Evolutionary conservation across 2,888 invertebrate genomes (phyloP).

Genomic region (Sycophila texana): DNA sequence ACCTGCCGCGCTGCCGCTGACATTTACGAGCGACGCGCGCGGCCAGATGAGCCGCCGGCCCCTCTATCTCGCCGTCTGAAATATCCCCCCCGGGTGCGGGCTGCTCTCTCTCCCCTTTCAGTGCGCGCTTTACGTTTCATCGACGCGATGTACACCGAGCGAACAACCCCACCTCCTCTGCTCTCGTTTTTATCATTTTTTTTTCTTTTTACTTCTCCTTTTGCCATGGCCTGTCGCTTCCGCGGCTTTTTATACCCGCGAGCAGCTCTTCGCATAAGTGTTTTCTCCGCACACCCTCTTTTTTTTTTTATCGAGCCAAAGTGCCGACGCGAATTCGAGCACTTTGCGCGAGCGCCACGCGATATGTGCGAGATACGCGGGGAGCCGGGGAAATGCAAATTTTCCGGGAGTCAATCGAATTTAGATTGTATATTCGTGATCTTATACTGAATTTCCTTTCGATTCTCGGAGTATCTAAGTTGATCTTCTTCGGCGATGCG

Average conservation of each 20-base stretch:
- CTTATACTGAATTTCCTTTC: no score
- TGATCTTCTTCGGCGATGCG: no score
- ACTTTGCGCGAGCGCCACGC: slow-evolving; percentile 17
- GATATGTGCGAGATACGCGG: neutral
- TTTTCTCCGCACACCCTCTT: slow-evolving; percentile 8
- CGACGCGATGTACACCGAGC: slow-evolving; percentile 8
- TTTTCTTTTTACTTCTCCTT: slow-evolving; percentile 1
- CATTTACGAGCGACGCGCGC: slow-evolving; percentile 75
- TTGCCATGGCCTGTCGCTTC: slow-evolving; percentile 24
- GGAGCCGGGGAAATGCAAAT: slow-evolving; percentile 22
- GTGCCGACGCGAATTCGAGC: slow-evolving; percentile 30
- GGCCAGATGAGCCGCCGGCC: neutral
- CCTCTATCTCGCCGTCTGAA: neutral
- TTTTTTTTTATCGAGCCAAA: neutral
- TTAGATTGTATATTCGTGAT: no score
- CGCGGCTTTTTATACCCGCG: neutral
- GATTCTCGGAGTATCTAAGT: no score
- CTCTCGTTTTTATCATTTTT: neutral
- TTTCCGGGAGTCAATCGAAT: slow-evolving; percentile 2
- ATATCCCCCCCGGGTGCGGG: slow-evolving; percentile 1
- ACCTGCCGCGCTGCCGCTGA: slow-evolving; percentile 66
- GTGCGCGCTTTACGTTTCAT: slow-evolving; percentile 49
- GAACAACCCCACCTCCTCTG: neutral
- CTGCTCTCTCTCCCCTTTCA: slow-evolving; percentile 27
- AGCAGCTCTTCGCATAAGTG: slow-evolving; percentile 47